Base-by-base conservation (phyloP, 2,113 vertebrate species). In the Oncorhynchus tshawytscha region DNA sequence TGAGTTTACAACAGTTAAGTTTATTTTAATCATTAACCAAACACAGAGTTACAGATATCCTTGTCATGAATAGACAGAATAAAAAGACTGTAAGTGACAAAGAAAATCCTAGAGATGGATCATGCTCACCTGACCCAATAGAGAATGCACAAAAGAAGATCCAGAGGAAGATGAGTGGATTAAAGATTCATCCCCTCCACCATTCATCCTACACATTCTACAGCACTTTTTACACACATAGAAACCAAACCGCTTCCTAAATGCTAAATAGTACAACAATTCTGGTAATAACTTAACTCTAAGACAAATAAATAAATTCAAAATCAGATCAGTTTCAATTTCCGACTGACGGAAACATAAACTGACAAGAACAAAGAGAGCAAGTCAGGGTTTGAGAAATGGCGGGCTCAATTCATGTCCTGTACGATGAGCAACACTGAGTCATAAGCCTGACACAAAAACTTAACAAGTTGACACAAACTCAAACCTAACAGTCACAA, bases 351-450 rank as follows among this genome's bases (percentile, higher is more conserved):
- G 11, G 9, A 25, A 62, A 67, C 25, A 45, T 1, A 72, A 79
- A 82, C 57, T 70, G 34, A 25, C 66, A 59, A 77, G 84, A 89
- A 89, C 86, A 89, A 88, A 91, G 87, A 88, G 77, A 22, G 75
- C 75, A 80, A 82, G 72, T 77, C 66, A 89, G 77, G 20, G 51
- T 86, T 90, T 88, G 71, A 90, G 82, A 91, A 92, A 91, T 91
- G 90, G 89, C 88, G 88, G 86, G 87, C 66, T 70, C 84, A 72
- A 90, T 88, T 87, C 86, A 84, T 90, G 84, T 85, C 89, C 82
- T 84, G 80, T 86, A 81, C 82, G 86, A 89, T 93, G 93, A 94
- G 92, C 91, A 92, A 92, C 24, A 88, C 85, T 93, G 93, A 94
- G 92, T 94, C 92, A 94, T 81, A 79, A 85, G 85, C 86, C 85